These are phyloP conservation scores for Apodemia duryi DNA, from an alignment of 2,888 invertebrate genomes.

Conservation along the genomic window DNA sequence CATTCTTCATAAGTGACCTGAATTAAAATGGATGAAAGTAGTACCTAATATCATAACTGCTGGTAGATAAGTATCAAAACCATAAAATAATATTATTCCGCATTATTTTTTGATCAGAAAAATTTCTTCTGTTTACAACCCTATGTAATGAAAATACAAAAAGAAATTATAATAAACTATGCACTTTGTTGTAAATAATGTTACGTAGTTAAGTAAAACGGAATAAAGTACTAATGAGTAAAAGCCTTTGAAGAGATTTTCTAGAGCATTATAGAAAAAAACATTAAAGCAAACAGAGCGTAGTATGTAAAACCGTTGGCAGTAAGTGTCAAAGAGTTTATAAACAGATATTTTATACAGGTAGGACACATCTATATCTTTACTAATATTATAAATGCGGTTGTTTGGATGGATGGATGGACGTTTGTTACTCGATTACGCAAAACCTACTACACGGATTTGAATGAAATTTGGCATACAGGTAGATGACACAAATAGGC, in stretches of 20 bases:
- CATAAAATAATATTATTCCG: too few relatives aligned
- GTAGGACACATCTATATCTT: background rate
- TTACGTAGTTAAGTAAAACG: conserved; percentile 2
- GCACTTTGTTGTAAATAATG: background rate
- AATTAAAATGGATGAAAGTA: too few relatives aligned
- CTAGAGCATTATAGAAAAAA: conserved; percentile 22
- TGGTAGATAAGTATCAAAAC: too few relatives aligned
- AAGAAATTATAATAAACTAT: background rate
- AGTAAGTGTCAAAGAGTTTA: conserved; percentile 10
- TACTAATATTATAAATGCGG: too few relatives aligned
- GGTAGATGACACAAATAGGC: too few relatives aligned
- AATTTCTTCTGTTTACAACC: background rate
- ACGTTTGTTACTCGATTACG: too few relatives aligned
- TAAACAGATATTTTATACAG: background rate
- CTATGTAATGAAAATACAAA: background rate
- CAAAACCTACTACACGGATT: too few relatives aligned
- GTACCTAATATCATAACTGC: too few relatives aligned
- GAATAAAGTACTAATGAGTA: background rate
- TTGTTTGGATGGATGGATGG: too few relatives aligned
- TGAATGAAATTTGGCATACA: too few relatives aligned
- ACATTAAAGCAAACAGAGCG: conserved; percentile 32
- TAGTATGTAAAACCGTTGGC: conserved; percentile 32
- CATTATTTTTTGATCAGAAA: too few relatives aligned
- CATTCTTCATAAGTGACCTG: too few relatives aligned
- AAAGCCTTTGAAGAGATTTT: conserved; percentile 13